Evolutionary conservation across 2,888 invertebrate genomes (phyloP), one percentile per base, ranked within the genome.

Genomic region (Epistrophe grossulariae): DNA sequence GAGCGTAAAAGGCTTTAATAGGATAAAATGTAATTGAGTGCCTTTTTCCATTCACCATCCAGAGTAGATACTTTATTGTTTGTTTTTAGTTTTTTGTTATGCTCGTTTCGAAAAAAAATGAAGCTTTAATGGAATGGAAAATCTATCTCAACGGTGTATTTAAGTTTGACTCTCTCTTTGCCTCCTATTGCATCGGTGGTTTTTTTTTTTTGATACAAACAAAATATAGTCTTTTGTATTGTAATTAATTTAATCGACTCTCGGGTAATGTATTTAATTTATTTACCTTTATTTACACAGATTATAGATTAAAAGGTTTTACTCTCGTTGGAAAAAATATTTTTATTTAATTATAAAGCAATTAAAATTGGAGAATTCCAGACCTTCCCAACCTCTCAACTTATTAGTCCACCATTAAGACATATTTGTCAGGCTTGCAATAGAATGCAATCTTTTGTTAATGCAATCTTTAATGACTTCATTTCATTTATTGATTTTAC

Each of bases 1-100:
- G 17, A 24, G 31, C 40, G 59, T 77, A 55, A 77, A 80, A 60
- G 77, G 72, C 84, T 84, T 84, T 84, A 80, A 84, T 77, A 43
- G 68, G 60, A 84, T 84, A 77, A 80, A 84, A 76, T 80, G 74
- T 80, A 80, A 84, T 81, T 84, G 77, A 84, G 80, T 84, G 77
- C 71, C 80, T 77, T 68, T 77, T 84, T 72, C 52, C 50, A 68
- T 68, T 50, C 19, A 68, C 50, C 13, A 68, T 66, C 70, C 76
- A 71, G 57, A 40, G 45, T 19, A 55, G 60, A 77, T 77, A 77
- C 68, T 50, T 68, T 76, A 76, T 70, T 62, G 52, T 76, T 84
- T 55, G 72, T 71, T 55, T 59, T 24, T 55, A n/a, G 66, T 35
- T 55, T 55, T 59, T 38, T 59, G 40, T 15, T 10, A 35, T 50